Percentiles rank a stretch among this genome's conserved stretches.
Conservation (phyloP, 2,797 vertebrate genomes). For the Neomorphus geoffroyi region DNA sequence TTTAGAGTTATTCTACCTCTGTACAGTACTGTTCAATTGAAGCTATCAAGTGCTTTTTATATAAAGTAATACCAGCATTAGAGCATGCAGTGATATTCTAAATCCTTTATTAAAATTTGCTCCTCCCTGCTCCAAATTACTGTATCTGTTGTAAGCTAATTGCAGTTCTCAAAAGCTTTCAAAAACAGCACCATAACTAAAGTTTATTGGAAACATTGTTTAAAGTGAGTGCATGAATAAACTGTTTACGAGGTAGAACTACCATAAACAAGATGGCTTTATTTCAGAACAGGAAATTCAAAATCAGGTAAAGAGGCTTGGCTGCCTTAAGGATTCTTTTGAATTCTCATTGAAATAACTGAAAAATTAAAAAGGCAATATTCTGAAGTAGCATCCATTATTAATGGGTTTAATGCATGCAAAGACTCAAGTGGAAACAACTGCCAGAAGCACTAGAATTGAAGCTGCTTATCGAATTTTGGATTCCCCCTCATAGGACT, state of each 20-base stretch:
- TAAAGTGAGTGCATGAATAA: neutral
- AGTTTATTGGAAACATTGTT: neutral
- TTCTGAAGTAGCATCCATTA: neutral
- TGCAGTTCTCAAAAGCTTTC: neutral
- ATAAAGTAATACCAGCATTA: neutral
- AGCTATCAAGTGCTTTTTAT: neutral
- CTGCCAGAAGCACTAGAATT: neutral
- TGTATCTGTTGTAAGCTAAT: neutral
- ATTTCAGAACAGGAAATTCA: neutral
- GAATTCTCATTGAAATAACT: neutral
- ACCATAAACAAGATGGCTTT: neutral
- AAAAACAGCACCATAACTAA: neutral
- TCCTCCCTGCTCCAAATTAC: neutral
- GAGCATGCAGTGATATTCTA: neutral
- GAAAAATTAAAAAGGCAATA: neutral
- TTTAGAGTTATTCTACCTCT: neutral
- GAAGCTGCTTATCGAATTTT: neutral
- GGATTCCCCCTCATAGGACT: neutral
- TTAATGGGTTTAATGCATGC: neutral
- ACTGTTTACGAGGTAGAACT: neutral
- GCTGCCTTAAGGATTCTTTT: neutral
- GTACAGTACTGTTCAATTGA: neutral
- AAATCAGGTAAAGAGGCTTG: neutral
- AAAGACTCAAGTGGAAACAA: neutral
- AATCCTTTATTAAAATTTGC: neutral